These are phyloP conservation scores for Cephus runcator DNA, from an alignment of 2,888 invertebrate genomes.

Conservation along the genomic window DNA sequence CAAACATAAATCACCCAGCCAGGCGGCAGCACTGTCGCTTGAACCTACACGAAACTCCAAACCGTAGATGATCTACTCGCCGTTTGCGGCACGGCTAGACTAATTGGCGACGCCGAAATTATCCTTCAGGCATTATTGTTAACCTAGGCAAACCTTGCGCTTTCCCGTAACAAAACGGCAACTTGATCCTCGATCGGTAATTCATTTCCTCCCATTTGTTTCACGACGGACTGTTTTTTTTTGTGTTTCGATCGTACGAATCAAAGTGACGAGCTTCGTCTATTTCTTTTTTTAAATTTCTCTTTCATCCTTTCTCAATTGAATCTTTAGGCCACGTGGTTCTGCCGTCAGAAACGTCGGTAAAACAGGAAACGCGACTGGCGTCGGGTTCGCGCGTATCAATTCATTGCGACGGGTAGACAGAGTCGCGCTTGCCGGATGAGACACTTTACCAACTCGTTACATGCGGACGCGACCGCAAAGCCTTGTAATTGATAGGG, in stretches of 20 bases:
- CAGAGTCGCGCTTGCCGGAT: conserved; percentile 30
- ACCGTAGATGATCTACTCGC: conserved; percentile 50
- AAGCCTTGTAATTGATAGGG: conserved; percentile 53
- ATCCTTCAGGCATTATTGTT: too few species aligned
- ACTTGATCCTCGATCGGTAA: background rate
- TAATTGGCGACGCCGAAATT: conserved; percentile 34
- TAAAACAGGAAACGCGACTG: background rate
- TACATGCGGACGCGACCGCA: conserved; percentile 41
- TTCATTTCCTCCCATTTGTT: background rate
- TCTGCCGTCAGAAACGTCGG: too few species aligned
- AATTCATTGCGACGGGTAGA: conserved; percentile 34
- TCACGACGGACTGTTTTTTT: too few species aligned
- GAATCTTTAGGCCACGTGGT: too few species aligned
- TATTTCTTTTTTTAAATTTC: too few species aligned
- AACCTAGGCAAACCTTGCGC: too few species aligned
- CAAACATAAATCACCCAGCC: conserved; percentile 56
- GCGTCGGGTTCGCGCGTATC: conserved; percentile 2
- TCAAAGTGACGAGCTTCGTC: too few species aligned
- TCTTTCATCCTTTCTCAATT: too few species aligned
- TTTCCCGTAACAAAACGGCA: too few species aligned
- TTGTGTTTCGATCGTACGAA: too few species aligned
- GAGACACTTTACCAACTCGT: conserved; percentile 47
- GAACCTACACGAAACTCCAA: conserved; percentile 49
- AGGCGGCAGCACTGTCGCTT: conserved; percentile 41
- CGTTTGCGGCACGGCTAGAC: conserved; percentile 35